phyloP scores from a whole-genome alignment of 2,797 vertebrate genomes.

The Tadarida brasiliensis region DNA sequence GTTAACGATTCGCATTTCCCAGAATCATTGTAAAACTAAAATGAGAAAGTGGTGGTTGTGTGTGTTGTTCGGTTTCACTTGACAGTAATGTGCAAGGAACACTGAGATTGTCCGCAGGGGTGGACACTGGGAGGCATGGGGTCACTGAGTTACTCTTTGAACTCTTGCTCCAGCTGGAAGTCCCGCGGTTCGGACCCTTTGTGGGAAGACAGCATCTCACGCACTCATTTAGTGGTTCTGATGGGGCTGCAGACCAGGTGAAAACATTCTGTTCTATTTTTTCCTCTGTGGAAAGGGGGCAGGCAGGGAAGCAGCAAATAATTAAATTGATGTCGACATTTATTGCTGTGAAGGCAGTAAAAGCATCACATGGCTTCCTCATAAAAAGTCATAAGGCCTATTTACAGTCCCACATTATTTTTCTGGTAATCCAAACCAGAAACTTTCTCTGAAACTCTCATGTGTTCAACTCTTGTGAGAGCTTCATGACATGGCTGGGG shows the following conservation, averaged over 20 bases:
- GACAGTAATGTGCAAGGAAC: neutral
- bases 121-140: neutral
- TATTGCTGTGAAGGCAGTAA: conserved; percentile 39
- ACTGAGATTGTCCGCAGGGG: neutral
- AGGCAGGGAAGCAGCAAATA: neutral
- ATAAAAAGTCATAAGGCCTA: conserved; percentile 15
- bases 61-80: neutral
- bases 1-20: neutral
- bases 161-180: neutral
- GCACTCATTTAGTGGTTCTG: neutral
- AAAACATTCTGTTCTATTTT: neutral
- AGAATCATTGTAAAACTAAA: neutral
- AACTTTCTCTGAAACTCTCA: neutral
- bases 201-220: neutral
- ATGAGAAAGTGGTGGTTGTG: neutral
- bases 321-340: conserved; percentile 53
- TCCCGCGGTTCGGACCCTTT: neutral
- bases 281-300: neutral
- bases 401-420: neutral
- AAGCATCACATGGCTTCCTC: conserved; percentile 45
- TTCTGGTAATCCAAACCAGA: conserved; percentile 38
- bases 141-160: too few relatives aligned
- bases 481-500: neutral
- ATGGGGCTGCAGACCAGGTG: neutral
- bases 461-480: neutral